A percentile compares a stretch with the other conserved stretches of the same genome.
These are phyloP conservation scores for Chauna torquata DNA, from an alignment of 2,113 vertebrate species.

Conservation along the genomic window DNA sequence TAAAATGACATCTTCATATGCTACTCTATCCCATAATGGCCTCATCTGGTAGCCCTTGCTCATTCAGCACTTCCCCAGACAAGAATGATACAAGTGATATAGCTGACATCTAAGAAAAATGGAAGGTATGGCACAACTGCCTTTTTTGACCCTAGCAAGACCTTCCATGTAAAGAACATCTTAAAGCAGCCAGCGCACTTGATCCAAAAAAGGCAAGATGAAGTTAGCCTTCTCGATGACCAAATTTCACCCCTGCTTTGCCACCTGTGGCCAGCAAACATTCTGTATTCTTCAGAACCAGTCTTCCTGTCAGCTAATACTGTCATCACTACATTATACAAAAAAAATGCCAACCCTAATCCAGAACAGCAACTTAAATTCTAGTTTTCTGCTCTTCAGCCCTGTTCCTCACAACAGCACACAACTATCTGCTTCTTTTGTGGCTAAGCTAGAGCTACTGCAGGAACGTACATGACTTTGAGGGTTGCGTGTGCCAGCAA, in stretches of 20 bases:
- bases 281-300: not conserved
- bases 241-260: constrained; percentile 5
- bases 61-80: not conserved
- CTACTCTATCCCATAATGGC: not conserved
- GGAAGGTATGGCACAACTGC: not conserved
- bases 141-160: not conserved
- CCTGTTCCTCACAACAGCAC: not conserved
- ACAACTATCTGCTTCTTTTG: not conserved
- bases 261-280: not conserved
- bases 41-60: not conserved
- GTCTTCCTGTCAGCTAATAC: not conserved
- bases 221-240: not conserved
- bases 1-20: not conserved
- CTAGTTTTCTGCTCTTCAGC: not conserved
- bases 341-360: not conserved
- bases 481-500: constrained; percentile 20
- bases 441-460: not conserved
- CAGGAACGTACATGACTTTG: not conserved
- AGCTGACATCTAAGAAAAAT: not conserved
- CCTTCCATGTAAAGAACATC: not conserved
- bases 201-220: not conserved
- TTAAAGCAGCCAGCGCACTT: not conserved
- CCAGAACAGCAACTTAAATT: not conserved
- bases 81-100: not conserved
- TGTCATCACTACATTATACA: not conserved